Percentiles rank a stretch among this genome's conserved stretches.
These are phyloP conservation scores for Drosophila tsacasi DNA, from an alignment of 1,140 invertebrate species.

Conservation along the genomic window DNA sequence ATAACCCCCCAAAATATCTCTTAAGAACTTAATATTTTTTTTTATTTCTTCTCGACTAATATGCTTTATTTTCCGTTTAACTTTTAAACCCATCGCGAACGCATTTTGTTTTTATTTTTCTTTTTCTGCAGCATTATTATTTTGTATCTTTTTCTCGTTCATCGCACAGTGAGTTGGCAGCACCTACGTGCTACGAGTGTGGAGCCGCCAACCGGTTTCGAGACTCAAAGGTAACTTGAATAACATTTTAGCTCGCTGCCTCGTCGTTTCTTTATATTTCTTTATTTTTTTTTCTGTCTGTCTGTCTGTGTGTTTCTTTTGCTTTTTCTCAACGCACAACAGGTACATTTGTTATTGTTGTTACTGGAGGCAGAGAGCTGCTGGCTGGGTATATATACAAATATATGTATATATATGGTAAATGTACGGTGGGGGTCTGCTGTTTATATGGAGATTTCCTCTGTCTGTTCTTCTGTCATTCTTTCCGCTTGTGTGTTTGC, in stretches of 20 bases:
- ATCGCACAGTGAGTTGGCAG: constrained; percentile 54
- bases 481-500: constrained; percentile 50
- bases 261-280: constrained; percentile 14
- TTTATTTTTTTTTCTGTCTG: constrained; percentile 19
- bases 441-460: constrained; percentile 64
- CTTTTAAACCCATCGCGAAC: not conserved
- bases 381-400: constrained; percentile 12
- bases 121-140: constrained; percentile 10
- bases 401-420: constrained; percentile 17
- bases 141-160: constrained; percentile 25
- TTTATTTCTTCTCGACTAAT: not conserved
- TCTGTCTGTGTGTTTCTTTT: constrained; percentile 38
- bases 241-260: constrained; percentile 49
- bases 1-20: not conserved
- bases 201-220: constrained; percentile 56
- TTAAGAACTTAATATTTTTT: not conserved
- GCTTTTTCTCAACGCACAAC: constrained; percentile 57
- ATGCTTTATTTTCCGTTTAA: not conserved
- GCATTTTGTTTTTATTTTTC: constrained; percentile 20
- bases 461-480: constrained; percentile 53
- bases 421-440: constrained; percentile 49
- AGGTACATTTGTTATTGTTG: constrained; percentile 58
- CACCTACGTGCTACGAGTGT: constrained; percentile 47
- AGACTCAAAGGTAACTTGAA: constrained; percentile 61
- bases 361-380: constrained; percentile 27